These are phyloP conservation scores for Lycaena phlaeas DNA, from an alignment of 2,888 invertebrate genomes.

Conservation along the genomic window DNA sequence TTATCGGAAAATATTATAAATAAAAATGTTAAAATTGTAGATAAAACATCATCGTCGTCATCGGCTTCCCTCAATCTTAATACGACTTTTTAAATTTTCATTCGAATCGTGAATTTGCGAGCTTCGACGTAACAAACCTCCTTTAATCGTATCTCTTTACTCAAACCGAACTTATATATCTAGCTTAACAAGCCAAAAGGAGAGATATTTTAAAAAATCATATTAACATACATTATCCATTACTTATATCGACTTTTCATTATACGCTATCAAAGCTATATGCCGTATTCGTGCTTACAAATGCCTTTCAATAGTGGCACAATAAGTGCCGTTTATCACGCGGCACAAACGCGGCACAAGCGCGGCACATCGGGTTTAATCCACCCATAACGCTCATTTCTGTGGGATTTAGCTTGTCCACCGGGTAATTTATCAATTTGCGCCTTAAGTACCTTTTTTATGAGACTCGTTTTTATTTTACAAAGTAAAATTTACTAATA, in stretches of 20 bases:
- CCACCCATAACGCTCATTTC: constrained; percentile 48
- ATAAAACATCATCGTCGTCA: no score
- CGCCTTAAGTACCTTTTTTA: constrained; percentile 1
- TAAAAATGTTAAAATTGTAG: no score
- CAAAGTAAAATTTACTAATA: no score
- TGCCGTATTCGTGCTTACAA: constrained; percentile 33
- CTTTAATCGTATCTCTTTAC: no score
- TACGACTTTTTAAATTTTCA: no score
- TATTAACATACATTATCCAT: constrained; percentile 6
- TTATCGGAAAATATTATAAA: no score
- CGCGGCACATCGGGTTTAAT: constrained; percentile 30
- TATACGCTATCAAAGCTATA: constrained; percentile 41
- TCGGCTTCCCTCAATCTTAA: no score
- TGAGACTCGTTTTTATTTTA: no score
- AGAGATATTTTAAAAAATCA: neutral
- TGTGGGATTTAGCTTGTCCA: constrained; percentile 48
- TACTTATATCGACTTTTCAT: constrained; percentile 36
- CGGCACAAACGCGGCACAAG: constrained; percentile 10
- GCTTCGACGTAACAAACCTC: no score
- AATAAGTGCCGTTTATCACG: constrained; percentile 17
- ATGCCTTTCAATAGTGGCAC: constrained; percentile 16
- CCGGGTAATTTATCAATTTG: constrained; percentile 58
- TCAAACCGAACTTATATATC: no score
- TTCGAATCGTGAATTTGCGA: no score
- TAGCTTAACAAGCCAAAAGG: no score